Evolutionary conservation across 2,113 vertebrate genomes (phyloP).

Genomic region (Corythornis cristatus): DNA sequence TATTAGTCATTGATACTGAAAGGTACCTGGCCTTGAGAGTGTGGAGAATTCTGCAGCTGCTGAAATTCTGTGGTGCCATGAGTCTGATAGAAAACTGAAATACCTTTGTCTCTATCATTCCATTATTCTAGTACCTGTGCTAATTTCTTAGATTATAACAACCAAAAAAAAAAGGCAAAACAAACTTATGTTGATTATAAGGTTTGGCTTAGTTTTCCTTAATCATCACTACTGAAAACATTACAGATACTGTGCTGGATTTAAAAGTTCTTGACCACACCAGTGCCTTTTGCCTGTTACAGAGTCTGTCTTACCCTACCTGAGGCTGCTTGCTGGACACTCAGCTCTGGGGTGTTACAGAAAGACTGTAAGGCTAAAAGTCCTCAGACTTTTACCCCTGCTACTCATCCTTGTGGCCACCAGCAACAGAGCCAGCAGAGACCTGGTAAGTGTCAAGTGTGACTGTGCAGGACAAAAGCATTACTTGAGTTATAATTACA

Average conservation of each 20-base stretch:
- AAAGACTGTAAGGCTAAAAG: too few species aligned
- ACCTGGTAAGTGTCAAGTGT: not conserved
- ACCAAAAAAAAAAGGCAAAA: not conserved
- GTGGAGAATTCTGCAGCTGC: not conserved
- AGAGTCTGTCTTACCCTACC: not conserved
- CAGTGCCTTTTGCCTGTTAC: not conserved
- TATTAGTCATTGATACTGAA: not conserved
- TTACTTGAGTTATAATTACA: not conserved
- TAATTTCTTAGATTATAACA: not conserved
- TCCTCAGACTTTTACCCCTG: not conserved
- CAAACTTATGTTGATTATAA: not conserved
- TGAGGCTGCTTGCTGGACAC: fast-evolving
- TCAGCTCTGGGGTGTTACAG: not conserved
- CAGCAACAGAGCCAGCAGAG: not conserved
- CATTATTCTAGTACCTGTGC: too few species aligned
- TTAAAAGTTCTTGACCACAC: not conserved
- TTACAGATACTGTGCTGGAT: not conserved
- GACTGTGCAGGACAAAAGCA: not conserved
- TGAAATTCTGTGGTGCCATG: not conserved
- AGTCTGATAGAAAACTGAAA: not conserved
- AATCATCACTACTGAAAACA: not conserved
- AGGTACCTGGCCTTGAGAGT: not conserved
- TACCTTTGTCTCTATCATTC: not conserved
- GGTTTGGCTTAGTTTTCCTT: not conserved
- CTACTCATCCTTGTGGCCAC: not conserved